Conservation (phyloP, 2,888 invertebrate species). For the Seira ritae region DNA sequence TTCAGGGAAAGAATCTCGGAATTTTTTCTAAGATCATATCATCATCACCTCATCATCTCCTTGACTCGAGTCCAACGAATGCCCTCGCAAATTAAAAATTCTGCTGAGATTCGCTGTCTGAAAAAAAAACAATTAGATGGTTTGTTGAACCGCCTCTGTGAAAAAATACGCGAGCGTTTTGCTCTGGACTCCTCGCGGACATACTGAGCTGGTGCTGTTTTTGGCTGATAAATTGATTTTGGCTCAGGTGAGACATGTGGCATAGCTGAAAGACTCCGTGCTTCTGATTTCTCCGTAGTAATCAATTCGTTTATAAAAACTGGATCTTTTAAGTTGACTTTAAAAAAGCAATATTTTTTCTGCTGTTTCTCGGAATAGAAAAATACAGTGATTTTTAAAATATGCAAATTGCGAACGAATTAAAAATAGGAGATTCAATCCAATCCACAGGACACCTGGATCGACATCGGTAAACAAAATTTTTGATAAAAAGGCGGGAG, state of each 20-base stretch:
- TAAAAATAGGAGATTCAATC: background rate
- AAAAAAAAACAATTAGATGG: constrained; percentile 36
- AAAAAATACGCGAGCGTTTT: background rate
- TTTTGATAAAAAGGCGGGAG: constrained; percentile 11
- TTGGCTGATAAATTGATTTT: constrained; percentile 39
- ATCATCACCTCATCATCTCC: constrained; percentile 11
- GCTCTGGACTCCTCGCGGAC: constrained; percentile 2
- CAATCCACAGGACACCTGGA: background rate
- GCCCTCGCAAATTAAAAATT: constrained; percentile 3
- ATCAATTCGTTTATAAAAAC: constrained; percentile 20
- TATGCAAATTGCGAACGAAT: background rate
- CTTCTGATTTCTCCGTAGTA: background rate
- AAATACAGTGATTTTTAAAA: constrained; percentile 3
- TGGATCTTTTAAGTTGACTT: constrained; percentile 24
- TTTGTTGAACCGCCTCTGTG: constrained; percentile 34
- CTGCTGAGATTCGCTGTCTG: background rate
- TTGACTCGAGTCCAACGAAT: background rate
- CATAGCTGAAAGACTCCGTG: background rate
- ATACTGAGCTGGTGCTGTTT: background rate
- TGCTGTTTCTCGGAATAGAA: background rate
- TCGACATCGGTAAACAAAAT: background rate
- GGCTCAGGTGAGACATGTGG: background rate
- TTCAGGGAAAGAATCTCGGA: background rate
- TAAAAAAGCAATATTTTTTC: background rate
- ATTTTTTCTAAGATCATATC: background rate